Evolutionary conservation across 2,888 invertebrate genomes (phyloP).

Genomic region (Phlogophora meticulosa): DNA sequence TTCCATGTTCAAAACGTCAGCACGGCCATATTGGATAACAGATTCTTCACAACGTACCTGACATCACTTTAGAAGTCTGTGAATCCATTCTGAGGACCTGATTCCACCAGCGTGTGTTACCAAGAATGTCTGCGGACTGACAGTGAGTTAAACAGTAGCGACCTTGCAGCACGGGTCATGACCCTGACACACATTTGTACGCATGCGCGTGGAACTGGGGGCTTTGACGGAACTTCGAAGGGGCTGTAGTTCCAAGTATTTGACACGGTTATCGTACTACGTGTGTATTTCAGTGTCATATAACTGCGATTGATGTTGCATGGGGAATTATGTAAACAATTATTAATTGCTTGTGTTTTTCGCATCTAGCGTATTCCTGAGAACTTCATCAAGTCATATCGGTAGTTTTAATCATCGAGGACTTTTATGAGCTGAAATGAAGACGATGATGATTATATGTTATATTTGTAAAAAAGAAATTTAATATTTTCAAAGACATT

Average conservation of each 20-base stretch:
- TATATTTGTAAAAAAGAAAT: constrained; percentile 3
- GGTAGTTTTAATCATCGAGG: too few species aligned
- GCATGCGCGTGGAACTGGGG: constrained; percentile 78
- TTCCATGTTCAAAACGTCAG: constrained; percentile 2
- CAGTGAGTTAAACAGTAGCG: constrained; percentile 82
- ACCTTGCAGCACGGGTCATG: constrained; percentile 85
- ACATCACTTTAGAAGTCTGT: constrained; percentile 74
- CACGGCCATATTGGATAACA: constrained; percentile 26
- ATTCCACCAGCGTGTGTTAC: constrained; percentile 45
- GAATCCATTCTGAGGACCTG: constrained; percentile 74
- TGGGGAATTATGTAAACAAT: constrained; percentile 37
- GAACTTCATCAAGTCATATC: too few species aligned
- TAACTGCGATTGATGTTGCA: constrained; percentile 35
- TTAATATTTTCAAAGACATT: neutral
- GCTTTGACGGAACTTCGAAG: constrained; percentile 26
- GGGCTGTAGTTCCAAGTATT: constrained; percentile 28
- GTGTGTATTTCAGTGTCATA: constrained; percentile 28
- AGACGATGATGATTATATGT: too few species aligned
- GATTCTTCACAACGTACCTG: constrained; percentile 69
- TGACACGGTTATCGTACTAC: constrained; percentile 18
- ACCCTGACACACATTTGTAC: constrained; percentile 85
- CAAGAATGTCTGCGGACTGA: constrained; percentile 67
- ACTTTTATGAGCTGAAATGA: too few species aligned
- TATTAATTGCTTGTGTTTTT: neutral
- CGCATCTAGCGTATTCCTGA: too few species aligned